Conservation (phyloP, 2,113 vertebrate genomes). For the Hippocampus abdominalis region DNA sequence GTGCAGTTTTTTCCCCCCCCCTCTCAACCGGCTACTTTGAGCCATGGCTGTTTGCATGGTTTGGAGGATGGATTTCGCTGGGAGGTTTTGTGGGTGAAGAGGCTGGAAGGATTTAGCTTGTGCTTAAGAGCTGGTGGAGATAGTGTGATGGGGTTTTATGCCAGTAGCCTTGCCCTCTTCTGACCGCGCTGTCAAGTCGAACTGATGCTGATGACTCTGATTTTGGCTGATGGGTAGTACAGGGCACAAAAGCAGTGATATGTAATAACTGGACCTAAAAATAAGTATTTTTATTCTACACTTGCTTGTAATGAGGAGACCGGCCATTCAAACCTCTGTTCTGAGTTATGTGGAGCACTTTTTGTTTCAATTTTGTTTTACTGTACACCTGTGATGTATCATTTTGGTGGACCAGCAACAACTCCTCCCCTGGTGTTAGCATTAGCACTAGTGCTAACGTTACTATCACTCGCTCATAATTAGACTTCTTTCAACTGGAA, state of each 20-base stretch:
- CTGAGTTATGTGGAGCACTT: neutral
- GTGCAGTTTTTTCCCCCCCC: constrained; percentile 15
- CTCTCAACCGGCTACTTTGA: constrained; percentile 15
- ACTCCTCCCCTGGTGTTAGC: neutral
- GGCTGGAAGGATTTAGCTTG: constrained; percentile 41
- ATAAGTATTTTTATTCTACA: neutral
- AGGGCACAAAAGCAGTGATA: neutral
- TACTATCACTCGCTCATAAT: neutral
- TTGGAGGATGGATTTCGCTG: constrained; percentile 53
- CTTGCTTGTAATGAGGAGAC: neutral
- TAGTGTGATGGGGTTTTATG: constrained; percentile 25
- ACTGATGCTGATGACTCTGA: constrained; percentile 8
- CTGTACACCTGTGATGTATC: neutral
- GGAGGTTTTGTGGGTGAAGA: constrained; percentile 39
- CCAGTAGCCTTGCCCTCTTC: constrained; percentile 13
- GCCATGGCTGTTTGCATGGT: constrained; percentile 32
- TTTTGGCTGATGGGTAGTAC: constrained; percentile 7
- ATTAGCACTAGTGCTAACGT: neutral
- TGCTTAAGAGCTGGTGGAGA: constrained; percentile 34
- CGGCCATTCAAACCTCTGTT: no score
- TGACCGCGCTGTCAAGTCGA: constrained; percentile 4
- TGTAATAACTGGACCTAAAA: neutral
- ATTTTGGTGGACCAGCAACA: neutral
- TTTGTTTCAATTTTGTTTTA: no score
- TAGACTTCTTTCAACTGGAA: no score